Evolutionary conservation across 2,797 vertebrate species (phyloP).

Genomic region (Corythornis leucogaster): DNA sequence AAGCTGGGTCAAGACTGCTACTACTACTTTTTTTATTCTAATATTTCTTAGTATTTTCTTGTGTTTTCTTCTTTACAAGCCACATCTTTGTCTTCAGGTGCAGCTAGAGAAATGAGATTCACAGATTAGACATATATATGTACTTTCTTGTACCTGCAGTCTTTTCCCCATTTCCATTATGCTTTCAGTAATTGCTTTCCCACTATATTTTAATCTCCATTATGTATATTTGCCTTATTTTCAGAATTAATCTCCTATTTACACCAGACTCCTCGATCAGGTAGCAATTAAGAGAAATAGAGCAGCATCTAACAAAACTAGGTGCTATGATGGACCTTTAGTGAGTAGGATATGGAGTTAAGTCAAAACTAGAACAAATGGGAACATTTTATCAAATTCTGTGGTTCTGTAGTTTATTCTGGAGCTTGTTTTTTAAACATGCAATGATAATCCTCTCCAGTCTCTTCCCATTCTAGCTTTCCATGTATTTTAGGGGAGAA

Average conservation of each 20-base stretch:
- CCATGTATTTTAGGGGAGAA: background rate
- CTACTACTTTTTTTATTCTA: background rate
- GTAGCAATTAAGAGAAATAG: background rate
- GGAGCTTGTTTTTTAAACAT: background rate
- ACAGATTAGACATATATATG: background rate
- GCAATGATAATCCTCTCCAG: background rate
- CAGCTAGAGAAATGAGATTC: background rate
- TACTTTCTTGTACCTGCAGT: background rate
- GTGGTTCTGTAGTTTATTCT: background rate
- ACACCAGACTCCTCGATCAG: background rate
- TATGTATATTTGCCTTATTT: background rate
- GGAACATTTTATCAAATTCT: background rate
- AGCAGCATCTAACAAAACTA: background rate
- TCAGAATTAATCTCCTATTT: background rate
- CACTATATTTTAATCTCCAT: background rate
- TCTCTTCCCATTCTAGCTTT: background rate
- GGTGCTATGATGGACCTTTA: background rate
- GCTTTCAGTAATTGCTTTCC: background rate
- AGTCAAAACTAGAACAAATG: background rate
- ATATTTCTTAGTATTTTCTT: background rate
- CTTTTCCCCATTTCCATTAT: background rate
- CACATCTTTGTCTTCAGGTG: background rate
- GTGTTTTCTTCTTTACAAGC: background rate
- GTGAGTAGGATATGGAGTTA: background rate
- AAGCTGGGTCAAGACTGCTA: background rate